Evolutionary conservation across 2,888 invertebrate genomes (phyloP), one percentile per base, ranked within the genome.

Genomic region (Trachelus iudaicus): DNA sequence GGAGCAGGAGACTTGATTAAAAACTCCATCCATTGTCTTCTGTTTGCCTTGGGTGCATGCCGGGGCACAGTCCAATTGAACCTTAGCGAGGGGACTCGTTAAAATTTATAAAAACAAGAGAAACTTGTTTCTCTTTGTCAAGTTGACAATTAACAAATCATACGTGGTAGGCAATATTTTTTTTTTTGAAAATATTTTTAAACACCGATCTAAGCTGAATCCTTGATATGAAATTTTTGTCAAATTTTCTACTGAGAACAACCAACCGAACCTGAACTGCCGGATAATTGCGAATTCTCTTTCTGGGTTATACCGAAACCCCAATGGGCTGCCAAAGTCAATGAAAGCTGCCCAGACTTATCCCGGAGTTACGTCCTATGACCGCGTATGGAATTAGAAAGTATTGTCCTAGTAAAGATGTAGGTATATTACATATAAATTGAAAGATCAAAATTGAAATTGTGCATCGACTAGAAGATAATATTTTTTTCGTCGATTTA

Each of bases 221-320:
- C 9, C 2, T 56, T 56, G 3, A 83, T 75, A 76, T 74, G 71
- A 71, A 76, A n/a, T 23, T 77, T 69, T 23, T 40, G 34, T 69
- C 35, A 68, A 74, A 37, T 56, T 40, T 31, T 76, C 37, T 69
- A 78, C 68, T 23, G 74, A 40, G n/a, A 34, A 73, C 33, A 73
- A 69, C 56, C 15, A 71, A 73, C 73, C 78, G 75, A 31, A 76
- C 74, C 33, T 69, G 76, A 78, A 80, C 78, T 79, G 78, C 75
- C 81, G 81, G 81, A 87, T 90, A 90, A 90, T 90, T 89, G 89
- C 81, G 85, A 85, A 90, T 90, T 90, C 90, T 87, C 89, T 90
- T 90, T 90, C 87, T 85, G 81, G 83, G 84, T 83, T 83, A 82
- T 81, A 81, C 77, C 77, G 81, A 85, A 86, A 81, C 86, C 89